Base-by-base conservation (phyloP, 2,888 invertebrate species). In the Candidula unifasciata region DNA sequence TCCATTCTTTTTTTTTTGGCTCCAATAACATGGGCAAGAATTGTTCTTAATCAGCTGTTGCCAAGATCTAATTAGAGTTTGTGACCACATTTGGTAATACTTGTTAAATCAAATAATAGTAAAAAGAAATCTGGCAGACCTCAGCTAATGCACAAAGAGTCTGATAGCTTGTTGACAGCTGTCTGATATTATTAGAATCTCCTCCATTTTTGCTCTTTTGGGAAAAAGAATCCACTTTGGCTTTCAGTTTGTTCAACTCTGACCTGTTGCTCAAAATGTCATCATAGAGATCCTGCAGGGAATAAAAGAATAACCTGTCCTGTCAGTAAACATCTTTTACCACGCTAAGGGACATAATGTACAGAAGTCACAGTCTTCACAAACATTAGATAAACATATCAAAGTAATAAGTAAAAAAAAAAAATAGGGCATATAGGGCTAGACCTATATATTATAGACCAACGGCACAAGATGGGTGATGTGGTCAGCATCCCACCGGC, bases 171-270 rank as follows among this genome's bases (percentile, higher is more conserved):
- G 98, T 97, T 0, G 98, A 97, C 79, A 98, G 94, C 93, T 98
- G 97, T 77, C 98, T 98, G 84, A 98, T 96, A 27, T 97, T 97
- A 93, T 98, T 98, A 80, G 98, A 97, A 79, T 98, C 96, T 90
- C 97, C 95, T 0, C 98, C 97, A 92, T 99, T 98, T 0, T 97
- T 96, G 91, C 98, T 98, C 0, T 97, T 97, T 94, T 98, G 98
- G 60, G 98, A 93, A 44, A 98, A 94, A 79, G 96, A 96, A 87
- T 98, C 98, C 0, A 98, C 98, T 90, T 96, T 96, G 95, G 97
- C 96, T 92, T 98, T 97, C 69, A 99, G 94, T 87, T 96, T 95
- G 93, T 98, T 98, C 84, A 99, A 96, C 90, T 97, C 97, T 10
- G 90, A 85, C 86, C 93, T 93, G 87, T 92, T 91, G 44, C 87